A percentile compares a stretch with the other conserved stretches of the same genome.
These are phyloP conservation scores for Chydorus sphaericus DNA, from an alignment of 2,888 invertebrate genomes.

Conservation along the genomic window DNA sequence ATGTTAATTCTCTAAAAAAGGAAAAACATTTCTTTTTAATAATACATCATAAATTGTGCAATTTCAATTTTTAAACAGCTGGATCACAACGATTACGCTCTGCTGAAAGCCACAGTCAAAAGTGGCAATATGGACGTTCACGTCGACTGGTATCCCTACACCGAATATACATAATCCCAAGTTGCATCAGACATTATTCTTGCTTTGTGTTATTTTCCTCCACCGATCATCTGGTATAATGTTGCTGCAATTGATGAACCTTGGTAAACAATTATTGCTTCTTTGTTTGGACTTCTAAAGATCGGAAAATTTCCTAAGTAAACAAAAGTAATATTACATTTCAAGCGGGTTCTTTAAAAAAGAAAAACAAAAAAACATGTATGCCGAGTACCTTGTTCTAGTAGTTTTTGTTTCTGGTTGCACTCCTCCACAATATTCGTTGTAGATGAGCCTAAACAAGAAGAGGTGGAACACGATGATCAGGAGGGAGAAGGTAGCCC, in stretches of 20 bases:
- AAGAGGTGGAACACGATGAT: conserved; percentile 85
- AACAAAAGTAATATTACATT: neutral
- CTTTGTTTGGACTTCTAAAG: neutral
- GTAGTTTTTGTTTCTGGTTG: conserved; percentile 1
- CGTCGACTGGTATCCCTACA: conserved; percentile 23
- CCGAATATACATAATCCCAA: neutral
- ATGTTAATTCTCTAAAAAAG: neutral
- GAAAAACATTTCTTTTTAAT: neutral
- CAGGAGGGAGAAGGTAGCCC: conserved; percentile 75
- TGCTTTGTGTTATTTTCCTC: too few species aligned
- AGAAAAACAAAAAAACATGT: neutral
- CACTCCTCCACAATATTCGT: conserved; percentile 57
- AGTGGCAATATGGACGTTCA: conserved; percentile 25
- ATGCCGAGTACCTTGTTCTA: neutral
- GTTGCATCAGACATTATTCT: neutral
- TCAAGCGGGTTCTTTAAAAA: neutral
- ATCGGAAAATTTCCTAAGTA: neutral
- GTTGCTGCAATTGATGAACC: neutral
- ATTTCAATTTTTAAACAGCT: neutral
- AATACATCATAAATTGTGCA: neutral
- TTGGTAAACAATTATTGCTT: neutral
- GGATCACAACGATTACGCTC: conserved; percentile 16
- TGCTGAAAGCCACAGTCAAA: conserved; percentile 20
- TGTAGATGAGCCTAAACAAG: conserved; percentile 77
- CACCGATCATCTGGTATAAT: too few species aligned